Conservation (phyloP, 2,113 vertebrate species). For the Amphilophus citrinellus region DNA sequence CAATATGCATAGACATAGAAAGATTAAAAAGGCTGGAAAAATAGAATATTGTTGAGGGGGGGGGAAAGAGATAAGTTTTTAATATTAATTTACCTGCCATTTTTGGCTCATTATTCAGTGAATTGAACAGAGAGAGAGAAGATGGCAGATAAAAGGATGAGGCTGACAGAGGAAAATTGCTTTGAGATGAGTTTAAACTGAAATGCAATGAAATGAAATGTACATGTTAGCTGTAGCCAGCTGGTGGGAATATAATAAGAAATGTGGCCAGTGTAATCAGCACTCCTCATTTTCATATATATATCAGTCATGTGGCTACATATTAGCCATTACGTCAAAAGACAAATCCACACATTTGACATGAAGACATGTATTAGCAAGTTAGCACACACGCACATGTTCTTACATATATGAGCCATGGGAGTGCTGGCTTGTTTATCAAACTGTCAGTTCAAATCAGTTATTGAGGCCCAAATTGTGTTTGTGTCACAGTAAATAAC, state of each 20-base stretch:
- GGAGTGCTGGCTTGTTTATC: background rate
- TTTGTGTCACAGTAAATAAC: background rate
- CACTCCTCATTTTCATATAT: background rate
- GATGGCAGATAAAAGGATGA: conserved; percentile 11
- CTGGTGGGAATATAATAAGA: conserved; percentile 6
- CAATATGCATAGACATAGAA: conserved; percentile 2
- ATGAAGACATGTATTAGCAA: no score
- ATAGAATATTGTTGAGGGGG: background rate
- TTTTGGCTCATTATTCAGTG: conserved; percentile 23
- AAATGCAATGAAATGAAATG: background rate
- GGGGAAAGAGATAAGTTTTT: background rate
- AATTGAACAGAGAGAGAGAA: conserved; percentile 8
- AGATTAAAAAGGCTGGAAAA: conserved; percentile 2
- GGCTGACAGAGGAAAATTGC: background rate
- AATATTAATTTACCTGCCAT: conserved; percentile 14
- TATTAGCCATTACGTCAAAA: no score
- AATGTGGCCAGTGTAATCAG: background rate
- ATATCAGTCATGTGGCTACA: no score
- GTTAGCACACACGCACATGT: background rate
- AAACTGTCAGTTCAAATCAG: background rate
- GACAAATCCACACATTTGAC: no score
- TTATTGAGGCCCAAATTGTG: background rate
- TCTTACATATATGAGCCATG: background rate
- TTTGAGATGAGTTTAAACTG: conserved; percentile 14
- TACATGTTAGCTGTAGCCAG: background rate